Conservation (phyloP, 2,797 vertebrate species). For the Rhinoraja longicauda region DNA sequence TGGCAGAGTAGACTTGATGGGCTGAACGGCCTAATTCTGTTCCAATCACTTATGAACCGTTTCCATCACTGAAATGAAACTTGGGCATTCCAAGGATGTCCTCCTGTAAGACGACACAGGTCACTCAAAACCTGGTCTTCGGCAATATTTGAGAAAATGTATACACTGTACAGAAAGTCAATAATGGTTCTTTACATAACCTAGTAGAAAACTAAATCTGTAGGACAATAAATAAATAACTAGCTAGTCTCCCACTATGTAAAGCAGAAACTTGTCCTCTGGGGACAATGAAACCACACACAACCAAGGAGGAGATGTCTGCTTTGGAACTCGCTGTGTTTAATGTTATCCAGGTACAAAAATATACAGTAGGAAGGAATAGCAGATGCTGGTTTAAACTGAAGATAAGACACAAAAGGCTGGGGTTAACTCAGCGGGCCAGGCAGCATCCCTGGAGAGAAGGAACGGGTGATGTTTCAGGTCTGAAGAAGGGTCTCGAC, state of each 20-base stretch:
- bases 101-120: too few species aligned
- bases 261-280: background rate
- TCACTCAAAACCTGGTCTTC: background rate
- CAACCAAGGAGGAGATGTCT: background rate
- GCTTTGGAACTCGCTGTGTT: background rate
- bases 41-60: background rate
- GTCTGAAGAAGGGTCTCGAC: too few species aligned
- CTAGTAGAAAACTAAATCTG: background rate
- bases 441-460: too few species aligned
- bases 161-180: background rate
- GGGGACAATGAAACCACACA: background rate
- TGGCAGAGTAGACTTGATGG: too few species aligned
- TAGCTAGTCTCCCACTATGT: background rate
- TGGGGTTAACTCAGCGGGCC: too few species aligned
- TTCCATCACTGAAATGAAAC: background rate
- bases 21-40: too few species aligned
- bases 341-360: background rate
- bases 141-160: background rate
- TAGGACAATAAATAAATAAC: background rate
- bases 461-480: too few species aligned
- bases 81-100: background rate
- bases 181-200: background rate
- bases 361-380: background rate
- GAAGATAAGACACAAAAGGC: background rate
- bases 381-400: too few species aligned